Percentiles rank a stretch among this genome's conserved stretches.
phyloP scores from a whole-genome alignment of 1,140 invertebrate genomes.

The Geopemphigus sp. region DNA sequence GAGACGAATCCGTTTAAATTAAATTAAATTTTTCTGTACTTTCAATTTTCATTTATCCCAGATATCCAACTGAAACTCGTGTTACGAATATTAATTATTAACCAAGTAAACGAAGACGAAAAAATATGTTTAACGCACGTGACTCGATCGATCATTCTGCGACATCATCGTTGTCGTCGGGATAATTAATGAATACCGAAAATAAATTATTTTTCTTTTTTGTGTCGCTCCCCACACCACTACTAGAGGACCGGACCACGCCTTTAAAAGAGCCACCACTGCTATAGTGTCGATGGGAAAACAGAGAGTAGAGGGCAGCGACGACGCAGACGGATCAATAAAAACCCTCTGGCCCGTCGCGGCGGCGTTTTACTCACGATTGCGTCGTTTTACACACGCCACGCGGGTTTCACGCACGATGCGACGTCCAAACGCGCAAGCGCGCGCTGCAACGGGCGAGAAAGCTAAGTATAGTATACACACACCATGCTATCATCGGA shows the following conservation, averaged over 20 bases:
- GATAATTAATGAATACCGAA: conserved; percentile 36
- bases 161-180: background rate
- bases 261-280: background rate
- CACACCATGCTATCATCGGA: background rate
- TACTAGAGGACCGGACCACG: background rate
- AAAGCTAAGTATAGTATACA: background rate
- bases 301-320: background rate
- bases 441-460: background rate
- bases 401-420: conserved; percentile 17
- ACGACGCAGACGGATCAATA: conserved; percentile 46
- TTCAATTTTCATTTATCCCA: conserved; percentile 20
- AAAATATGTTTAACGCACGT: conserved; percentile 35
- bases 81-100: conserved; percentile 36
- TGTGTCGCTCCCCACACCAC: background rate
- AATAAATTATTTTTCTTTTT: conserved; percentile 10
- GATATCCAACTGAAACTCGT: background rate
- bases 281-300: background rate
- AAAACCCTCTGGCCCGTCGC: conserved; percentile 30
- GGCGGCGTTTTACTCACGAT: conserved; percentile 17
- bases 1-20: background rate
- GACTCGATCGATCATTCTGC: conserved; percentile 19
- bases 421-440: background rate
- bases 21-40: background rate
- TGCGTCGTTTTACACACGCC: background rate
- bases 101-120: background rate